Percentiles rank a stretch among this genome's conserved stretches.
phyloP scores from a whole-genome alignment of 2,888 invertebrate species.

The Coronaproctus castanopsis region DNA sequence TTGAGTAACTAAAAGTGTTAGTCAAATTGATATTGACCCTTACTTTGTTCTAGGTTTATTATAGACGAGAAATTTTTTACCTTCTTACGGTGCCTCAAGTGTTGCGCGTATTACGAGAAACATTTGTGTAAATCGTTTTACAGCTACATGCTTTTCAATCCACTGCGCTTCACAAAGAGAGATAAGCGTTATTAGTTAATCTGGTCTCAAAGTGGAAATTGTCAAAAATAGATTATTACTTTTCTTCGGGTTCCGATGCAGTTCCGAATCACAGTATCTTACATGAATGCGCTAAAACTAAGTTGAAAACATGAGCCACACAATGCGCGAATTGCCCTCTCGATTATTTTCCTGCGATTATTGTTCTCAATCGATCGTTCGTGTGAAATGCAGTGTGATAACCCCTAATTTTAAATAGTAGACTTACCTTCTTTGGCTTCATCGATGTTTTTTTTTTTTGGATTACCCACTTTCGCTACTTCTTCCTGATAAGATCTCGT shows the following conservation, averaged over 20 bases:
- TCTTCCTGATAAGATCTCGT: no score
- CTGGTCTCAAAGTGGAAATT: background rate
- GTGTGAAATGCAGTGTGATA: no score
- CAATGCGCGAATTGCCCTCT: background rate
- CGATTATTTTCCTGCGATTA: background rate
- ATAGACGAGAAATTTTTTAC: no score
- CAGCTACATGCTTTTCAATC: background rate
- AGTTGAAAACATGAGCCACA: background rate
- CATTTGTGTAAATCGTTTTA: background rate
- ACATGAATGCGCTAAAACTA: background rate
- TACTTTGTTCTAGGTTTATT: no score
- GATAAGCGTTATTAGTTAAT: background rate
- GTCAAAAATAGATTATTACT: background rate
- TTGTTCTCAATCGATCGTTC: no score
- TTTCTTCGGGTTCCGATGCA: background rate
- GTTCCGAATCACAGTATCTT: background rate
- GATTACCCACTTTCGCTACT: no score
- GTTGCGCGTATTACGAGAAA: background rate
- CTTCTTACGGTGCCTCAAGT: background rate
- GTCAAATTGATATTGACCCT: no score
- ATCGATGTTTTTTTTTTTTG: no score
- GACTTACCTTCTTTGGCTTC: no score
- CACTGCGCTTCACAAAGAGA: background rate
- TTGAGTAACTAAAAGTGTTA: no score
- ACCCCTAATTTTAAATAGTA: no score